Percentiles rank a stretch among this genome's conserved stretches.
Evolutionary conservation across 2,797 vertebrate genomes (phyloP).

Genomic region (Hylomyscus alleni): DNA sequence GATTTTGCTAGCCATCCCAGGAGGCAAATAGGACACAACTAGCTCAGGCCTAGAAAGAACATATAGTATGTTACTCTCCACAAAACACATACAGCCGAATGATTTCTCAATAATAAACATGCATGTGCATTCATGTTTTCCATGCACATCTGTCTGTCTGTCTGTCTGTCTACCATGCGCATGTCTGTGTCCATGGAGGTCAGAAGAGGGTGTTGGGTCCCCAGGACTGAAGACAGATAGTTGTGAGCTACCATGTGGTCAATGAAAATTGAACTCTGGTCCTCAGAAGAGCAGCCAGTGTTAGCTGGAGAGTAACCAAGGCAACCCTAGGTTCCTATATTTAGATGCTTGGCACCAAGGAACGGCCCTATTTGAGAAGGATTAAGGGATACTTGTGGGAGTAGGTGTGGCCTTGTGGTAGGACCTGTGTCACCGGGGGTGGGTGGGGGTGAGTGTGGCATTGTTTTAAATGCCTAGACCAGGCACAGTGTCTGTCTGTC

Average conservation of each 20-base stretch:
- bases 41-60: constrained; percentile 88
- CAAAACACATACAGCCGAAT: background rate
- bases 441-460: too few relatives aligned
- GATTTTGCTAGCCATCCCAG: constrained; percentile 88
- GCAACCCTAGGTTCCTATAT: background rate
- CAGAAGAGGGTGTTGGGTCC: background rate
- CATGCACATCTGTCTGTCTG: background rate
- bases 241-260: background rate
- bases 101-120: background rate
- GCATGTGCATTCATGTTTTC: background rate
- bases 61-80: background rate
- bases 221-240: background rate
- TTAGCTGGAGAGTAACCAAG: background rate
- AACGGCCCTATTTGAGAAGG: background rate
- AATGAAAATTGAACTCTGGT: background rate
- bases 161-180: background rate
- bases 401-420: background rate
- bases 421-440: background rate
- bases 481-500: background rate
- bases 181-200: background rate
- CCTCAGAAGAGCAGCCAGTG: background rate
- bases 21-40: constrained; percentile 87
- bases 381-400: background rate
- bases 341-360: background rate
- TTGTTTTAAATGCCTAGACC: background rate